phyloP scores from a whole-genome alignment of 2,888 invertebrate genomes.

The Scelioninae gen. 2 region DNA sequence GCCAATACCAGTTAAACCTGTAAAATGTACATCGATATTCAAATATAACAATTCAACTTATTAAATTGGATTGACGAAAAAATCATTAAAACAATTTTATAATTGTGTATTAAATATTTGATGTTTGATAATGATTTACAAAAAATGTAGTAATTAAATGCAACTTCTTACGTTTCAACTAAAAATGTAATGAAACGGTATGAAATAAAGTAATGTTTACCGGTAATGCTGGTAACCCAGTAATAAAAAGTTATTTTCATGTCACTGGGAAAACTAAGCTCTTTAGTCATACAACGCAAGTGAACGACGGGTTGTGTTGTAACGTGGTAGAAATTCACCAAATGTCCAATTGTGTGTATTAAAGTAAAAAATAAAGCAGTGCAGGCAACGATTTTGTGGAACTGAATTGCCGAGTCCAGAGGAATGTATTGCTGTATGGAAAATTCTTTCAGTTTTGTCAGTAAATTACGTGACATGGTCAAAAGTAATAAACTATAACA shows the following conservation, averaged over 20 bases:
- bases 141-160: no score
- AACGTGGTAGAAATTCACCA: conserved; percentile 98
- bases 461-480: conserved; percentile 94
- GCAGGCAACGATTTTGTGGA: conserved; percentile 97
- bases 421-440: conserved; percentile 96
- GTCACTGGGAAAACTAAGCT: conserved; percentile 95
- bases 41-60: no score
- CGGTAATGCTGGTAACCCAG: conserved; percentile 96
- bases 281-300: conserved; percentile 92
- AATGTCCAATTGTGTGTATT: conserved; percentile 94
- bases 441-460: conserved; percentile 95
- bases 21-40: no score
- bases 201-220: conserved; percentile 74
- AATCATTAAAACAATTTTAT: no score
- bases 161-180: no score
- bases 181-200: no score
- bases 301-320: conserved; percentile 96
- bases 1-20: conserved; percentile 90
- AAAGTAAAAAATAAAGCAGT: conserved; percentile 95
- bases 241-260: conserved; percentile 95
- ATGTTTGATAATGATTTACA: no score
- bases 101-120: no score
- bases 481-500: conserved; percentile 93
- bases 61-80: no score
- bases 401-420: conserved; percentile 95